phyloP scores from a whole-genome alignment of 1,140 invertebrate species.

The Sitodiplosis mosellana region DNA sequence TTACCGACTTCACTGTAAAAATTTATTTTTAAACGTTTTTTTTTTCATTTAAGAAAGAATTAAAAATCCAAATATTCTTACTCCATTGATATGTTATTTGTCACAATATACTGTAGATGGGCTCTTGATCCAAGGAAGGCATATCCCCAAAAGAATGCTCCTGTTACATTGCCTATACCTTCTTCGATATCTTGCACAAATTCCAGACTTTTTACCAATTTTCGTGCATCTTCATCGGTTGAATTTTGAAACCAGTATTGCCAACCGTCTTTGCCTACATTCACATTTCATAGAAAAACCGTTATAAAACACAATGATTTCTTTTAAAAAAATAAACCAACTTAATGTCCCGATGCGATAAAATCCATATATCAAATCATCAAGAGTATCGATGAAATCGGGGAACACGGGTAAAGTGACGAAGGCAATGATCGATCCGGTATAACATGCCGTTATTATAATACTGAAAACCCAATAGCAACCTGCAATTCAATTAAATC shows the following conservation, averaged over 20 bases:
- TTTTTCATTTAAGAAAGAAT: background rate
- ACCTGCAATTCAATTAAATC: conserved; percentile 20
- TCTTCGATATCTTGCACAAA: conserved; percentile 38
- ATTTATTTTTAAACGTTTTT: background rate
- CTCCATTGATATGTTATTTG: conserved; percentile 42
- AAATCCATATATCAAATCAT: conserved; percentile 35
- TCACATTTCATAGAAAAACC: background rate
- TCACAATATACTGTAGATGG: conserved; percentile 44
- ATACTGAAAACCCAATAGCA: conserved; percentile 64
- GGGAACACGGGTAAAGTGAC: conserved; percentile 54
- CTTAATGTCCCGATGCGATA: conserved; percentile 41
- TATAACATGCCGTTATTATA: conserved; percentile 59
- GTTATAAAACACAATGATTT: background rate
- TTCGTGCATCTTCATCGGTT: conserved; percentile 32
- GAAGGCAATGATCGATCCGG: conserved; percentile 60
- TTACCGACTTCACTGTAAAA: conserved; percentile 26
- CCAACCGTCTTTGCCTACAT: conserved; percentile 47
- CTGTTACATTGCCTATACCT: conserved; percentile 47
- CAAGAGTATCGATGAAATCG: conserved; percentile 40
- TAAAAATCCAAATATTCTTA: conserved; percentile 12
- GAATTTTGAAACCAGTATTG: conserved; percentile 43
- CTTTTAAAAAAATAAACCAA: conserved; percentile 8
- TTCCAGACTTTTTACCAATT: conserved; percentile 41
- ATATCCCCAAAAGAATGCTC: conserved; percentile 50
- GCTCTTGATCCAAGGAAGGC: conserved; percentile 48